Conservation (phyloP, 2,888 invertebrate species). For the Itoplectis maculator region DNA sequence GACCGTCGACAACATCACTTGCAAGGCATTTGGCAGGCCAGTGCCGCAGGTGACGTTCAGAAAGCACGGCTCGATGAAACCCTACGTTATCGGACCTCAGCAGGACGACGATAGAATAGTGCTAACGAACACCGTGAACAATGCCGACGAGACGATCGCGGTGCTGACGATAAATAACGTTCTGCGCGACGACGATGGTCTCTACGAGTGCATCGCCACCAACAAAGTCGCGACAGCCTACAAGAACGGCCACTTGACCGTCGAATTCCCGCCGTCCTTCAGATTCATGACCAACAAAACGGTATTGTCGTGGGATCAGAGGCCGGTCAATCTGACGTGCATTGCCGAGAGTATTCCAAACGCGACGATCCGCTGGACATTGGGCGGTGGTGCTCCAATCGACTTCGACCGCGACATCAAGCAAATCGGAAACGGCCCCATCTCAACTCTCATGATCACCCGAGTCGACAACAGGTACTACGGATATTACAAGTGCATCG, state of each 20-base stretch:
- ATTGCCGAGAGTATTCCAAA: slow-evolving; percentile 96
- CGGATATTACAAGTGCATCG: slow-evolving; percentile 92
- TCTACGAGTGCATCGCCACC: slow-evolving; percentile 94
- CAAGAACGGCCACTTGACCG: slow-evolving; percentile 92
- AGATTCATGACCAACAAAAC: slow-evolving; percentile 89
- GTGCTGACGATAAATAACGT: slow-evolving; percentile 88
- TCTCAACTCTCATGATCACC: slow-evolving; percentile 89
- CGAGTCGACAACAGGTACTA: slow-evolving; percentile 89
- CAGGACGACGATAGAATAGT: slow-evolving; percentile 89
- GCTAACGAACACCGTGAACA: slow-evolving; percentile 86
- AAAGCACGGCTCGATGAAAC: slow-evolving; percentile 89
- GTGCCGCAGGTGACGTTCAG: slow-evolving; percentile 92
- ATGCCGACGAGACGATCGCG: slow-evolving; percentile 87
- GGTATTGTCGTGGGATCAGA: slow-evolving; percentile 93
- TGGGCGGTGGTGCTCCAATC: slow-evolving; percentile 76
- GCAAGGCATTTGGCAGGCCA: slow-evolving; percentile 93
- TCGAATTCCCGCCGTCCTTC: slow-evolving; percentile 93
- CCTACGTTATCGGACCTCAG: slow-evolving; percentile 88
- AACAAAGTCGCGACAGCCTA: slow-evolving; percentile 92
- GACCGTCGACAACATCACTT: slow-evolving; percentile 89
- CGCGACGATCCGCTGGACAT: slow-evolving; percentile 95
- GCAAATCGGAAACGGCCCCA: slow-evolving; percentile 88
- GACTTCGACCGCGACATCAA: slow-evolving; percentile 84
- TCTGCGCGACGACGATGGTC: slow-evolving; percentile 91
- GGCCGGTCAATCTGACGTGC: slow-evolving; percentile 93